Conservation (phyloP, 1,140 invertebrate genomes). For the Diachasma alloeum region DNA sequence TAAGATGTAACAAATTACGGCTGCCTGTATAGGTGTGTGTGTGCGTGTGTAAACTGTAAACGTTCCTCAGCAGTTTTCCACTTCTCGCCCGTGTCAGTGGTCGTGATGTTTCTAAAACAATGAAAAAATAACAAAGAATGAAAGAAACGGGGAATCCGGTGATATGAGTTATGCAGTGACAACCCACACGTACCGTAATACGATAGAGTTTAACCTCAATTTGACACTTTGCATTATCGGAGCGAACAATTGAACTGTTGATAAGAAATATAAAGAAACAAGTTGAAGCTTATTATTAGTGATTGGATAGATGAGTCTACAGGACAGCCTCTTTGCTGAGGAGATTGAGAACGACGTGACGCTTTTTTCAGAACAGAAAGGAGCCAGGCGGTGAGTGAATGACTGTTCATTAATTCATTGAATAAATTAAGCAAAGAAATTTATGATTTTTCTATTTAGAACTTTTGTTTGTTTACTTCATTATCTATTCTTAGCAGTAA, state of each 20-base stretch:
- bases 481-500: background rate
- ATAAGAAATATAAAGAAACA: background rate
- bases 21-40: background rate
- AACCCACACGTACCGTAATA: background rate
- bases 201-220: slow-evolving; percentile 12
- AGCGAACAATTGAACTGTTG: background rate
- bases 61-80: background rate
- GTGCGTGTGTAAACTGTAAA: background rate
- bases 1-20: background rate
- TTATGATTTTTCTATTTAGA: background rate
- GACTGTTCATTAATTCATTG: background rate
- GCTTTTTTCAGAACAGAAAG: slow-evolving; percentile 46
- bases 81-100: background rate
- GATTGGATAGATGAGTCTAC: slow-evolving; percentile 53
- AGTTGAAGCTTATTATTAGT: background rate
- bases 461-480: background rate
- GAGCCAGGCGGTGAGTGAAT: slow-evolving; percentile 52
- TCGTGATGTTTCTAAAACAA: background rate
- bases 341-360: slow-evolving; percentile 57
- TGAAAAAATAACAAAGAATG: background rate
- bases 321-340: slow-evolving; percentile 52
- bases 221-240: background rate
- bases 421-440: background rate
- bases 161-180: background rate
- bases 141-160: background rate